Base-by-base conservation (phyloP, 2,113 vertebrate species). In the Chaetodon auriga region DNA sequence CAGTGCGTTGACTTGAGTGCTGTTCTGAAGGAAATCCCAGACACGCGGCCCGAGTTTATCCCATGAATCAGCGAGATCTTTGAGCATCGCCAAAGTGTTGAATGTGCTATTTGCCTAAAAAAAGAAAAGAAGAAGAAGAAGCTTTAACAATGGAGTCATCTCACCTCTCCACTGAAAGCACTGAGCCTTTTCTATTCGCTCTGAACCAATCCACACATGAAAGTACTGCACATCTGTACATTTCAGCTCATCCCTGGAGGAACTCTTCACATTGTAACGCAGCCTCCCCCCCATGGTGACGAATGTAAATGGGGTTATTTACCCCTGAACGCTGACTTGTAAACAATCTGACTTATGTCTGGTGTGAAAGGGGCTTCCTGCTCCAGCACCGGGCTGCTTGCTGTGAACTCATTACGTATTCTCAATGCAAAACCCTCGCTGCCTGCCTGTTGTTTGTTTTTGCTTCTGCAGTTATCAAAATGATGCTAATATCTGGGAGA, bases 31-130 rank as follows among this genome's bases (percentile, higher is more conserved):
- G 87, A 97, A 98, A 0, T 93, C 91, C 96, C 95, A 97, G 74
- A 99, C 92, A 79, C 95, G 94, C 0, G 97, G 97, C 76, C 96
- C 96, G 45, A 97, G 92, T 45, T 96, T 95, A 21, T 96, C 94
- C 98, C 98, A 99, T 78, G 95, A 94, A 66, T 96, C 96, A 51
- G 95, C 95, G 0, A 99, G 90, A 68, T 97, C 96, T 75, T 94
- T 95, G 43, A 99, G 94, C 80, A 95, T 95, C 70, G 96, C 96
- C 88, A 99, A 83, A 36, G 98, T 93, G 69, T 96, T 93, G 90
- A 99, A 99, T 0, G 98, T 99, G 84, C 93, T 95, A 82, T 99
- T 99, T 84, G 98, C 98, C 98, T 99, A 89, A 81, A 92, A 85
- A 81, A 84, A 74, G 72, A 54, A 82, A 13, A 72, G 7, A 66